Conservation (phyloP, 2,888 invertebrate genomes). For the Philereme vetulata region DNA sequence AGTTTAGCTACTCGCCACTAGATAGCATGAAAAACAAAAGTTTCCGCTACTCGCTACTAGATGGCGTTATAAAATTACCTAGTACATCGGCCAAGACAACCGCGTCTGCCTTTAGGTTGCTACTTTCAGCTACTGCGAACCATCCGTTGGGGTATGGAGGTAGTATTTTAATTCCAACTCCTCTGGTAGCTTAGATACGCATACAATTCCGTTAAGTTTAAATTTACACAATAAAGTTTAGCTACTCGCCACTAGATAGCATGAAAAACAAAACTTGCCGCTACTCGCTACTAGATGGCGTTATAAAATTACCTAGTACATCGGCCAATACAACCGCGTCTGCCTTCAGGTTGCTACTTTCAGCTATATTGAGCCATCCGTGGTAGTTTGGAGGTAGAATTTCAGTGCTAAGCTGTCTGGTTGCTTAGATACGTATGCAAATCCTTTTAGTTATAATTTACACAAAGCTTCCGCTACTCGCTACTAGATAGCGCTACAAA, state of each 20-base stretch:
- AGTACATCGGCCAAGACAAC: constrained; percentile 86
- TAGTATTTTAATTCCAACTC: constrained; percentile 86
- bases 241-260: constrained; percentile 9
- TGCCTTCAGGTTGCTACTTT: constrained; percentile 84
- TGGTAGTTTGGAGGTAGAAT: constrained; percentile 94
- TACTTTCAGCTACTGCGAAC: constrained; percentile 90
- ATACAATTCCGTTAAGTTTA: too few relatives aligned
- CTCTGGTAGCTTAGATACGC: constrained; percentile 78
- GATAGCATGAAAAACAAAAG: background rate
- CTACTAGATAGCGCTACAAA: constrained; percentile 15
- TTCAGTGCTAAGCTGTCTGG: constrained; percentile 84
- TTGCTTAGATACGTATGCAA: constrained; percentile 74
- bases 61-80: too few relatives aligned
- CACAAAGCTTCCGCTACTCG: constrained; percentile 6
- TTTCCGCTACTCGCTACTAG: too few relatives aligned
- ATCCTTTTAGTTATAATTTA: too few relatives aligned
- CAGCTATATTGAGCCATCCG: constrained; percentile 93
- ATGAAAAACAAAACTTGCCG: background rate
- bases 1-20: constrained; percentile 3
- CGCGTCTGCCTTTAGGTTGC: constrained; percentile 79
- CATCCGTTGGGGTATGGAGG: constrained; percentile 96
- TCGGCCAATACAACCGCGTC: constrained; percentile 85
- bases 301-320: constrained; percentile 87
- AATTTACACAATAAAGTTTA: background rate
- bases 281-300: too few relatives aligned